These are phyloP conservation scores for Novumbra hubbsi DNA, from an alignment of 2,797 vertebrate genomes.

Conservation along the genomic window DNA sequence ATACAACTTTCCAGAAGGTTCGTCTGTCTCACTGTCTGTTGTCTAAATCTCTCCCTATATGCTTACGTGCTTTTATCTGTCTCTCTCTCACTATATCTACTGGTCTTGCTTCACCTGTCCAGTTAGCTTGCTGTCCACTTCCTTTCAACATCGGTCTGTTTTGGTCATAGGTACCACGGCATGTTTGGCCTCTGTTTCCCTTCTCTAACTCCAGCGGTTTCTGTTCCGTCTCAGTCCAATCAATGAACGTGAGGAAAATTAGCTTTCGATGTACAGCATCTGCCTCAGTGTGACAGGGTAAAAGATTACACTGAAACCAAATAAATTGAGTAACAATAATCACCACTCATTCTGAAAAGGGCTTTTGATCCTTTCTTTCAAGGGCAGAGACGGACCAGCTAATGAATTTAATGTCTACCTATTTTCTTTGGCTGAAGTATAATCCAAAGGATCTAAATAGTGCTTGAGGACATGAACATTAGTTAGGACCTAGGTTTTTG, in stretches of 20 bases:
- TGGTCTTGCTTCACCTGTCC: not conserved
- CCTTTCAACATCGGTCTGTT: conserved; percentile 10
- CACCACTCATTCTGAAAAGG: not conserved
- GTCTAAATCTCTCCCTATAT: not conserved
- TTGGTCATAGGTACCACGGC: conserved; percentile 20
- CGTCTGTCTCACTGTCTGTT: conserved; percentile 9
- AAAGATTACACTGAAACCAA: no score
- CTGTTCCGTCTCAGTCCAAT: conserved; percentile 21
- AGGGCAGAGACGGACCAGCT: conserved; percentile 5
- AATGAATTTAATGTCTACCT: conserved; percentile 8
- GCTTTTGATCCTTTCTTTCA: not conserved
- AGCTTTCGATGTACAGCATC: conserved; percentile 10
- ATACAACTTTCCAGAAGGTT: not conserved
- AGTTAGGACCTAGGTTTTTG: conserved; percentile 21
- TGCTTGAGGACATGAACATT: conserved; percentile 3
- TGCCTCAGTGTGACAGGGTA: conserved; percentile 16
- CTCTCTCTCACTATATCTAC: not conserved
- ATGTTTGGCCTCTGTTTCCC: conserved; percentile 22
- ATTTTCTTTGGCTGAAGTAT: conserved; percentile 18
- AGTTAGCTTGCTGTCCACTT: not conserved
- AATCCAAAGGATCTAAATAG: conserved; percentile 23
- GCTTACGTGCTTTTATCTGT: not conserved
- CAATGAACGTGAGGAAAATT: conserved; percentile 3
- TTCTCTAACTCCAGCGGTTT: conserved; percentile 25
- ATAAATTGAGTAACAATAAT: not conserved